These are phyloP conservation scores for Cheilosia urbana DNA, from an alignment of 2,888 invertebrate genomes.

Conservation along the genomic window DNA sequence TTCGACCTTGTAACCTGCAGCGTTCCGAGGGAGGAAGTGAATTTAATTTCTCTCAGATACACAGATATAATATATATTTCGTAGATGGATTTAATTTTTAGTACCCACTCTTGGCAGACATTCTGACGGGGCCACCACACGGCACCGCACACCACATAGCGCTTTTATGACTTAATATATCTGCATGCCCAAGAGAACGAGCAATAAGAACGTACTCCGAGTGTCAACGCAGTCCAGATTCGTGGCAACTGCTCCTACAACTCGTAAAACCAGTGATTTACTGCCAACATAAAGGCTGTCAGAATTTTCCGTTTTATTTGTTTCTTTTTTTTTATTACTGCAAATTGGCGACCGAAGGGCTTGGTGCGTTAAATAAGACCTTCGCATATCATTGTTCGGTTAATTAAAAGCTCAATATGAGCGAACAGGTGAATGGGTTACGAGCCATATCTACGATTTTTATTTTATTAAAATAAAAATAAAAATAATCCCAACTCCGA, in stretches of 20 bases:
- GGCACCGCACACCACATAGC: slow-evolving; percentile 13
- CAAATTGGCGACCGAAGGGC: background rate
- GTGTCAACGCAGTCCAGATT: slow-evolving; percentile 55
- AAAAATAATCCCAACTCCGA: slow-evolving; percentile 12
- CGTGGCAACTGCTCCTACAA: slow-evolving; percentile 41
- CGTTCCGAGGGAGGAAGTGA: slow-evolving; percentile 29
- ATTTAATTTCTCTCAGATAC: background rate
- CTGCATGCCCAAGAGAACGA: slow-evolving; percentile 65
- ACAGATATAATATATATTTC: background rate
- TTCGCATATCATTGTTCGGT: slow-evolving; percentile 51
- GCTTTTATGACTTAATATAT: slow-evolving; percentile 75
- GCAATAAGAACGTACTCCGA: slow-evolving; percentile 51
- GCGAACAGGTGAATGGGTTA: slow-evolving; percentile 68
- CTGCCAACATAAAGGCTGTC: slow-evolving; percentile 68
- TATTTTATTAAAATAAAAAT: slow-evolving; percentile 36
- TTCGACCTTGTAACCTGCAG: slow-evolving; percentile 42
- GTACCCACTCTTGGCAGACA: slow-evolving; percentile 56
- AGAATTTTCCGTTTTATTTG: slow-evolving; percentile 47
- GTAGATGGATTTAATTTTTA: slow-evolving; percentile 52
- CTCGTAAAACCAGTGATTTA: slow-evolving; percentile 72
- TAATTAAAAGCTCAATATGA: slow-evolving; percentile 67
- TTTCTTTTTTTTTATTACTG: slow-evolving; percentile 11
- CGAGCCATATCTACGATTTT: slow-evolving; percentile 40
- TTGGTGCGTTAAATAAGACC: background rate
- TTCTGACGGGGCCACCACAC: slow-evolving; percentile 28